These are phyloP conservation scores for Strigamia crassipes DNA, from an alignment of 2,888 invertebrate species.

Conservation along the genomic window DNA sequence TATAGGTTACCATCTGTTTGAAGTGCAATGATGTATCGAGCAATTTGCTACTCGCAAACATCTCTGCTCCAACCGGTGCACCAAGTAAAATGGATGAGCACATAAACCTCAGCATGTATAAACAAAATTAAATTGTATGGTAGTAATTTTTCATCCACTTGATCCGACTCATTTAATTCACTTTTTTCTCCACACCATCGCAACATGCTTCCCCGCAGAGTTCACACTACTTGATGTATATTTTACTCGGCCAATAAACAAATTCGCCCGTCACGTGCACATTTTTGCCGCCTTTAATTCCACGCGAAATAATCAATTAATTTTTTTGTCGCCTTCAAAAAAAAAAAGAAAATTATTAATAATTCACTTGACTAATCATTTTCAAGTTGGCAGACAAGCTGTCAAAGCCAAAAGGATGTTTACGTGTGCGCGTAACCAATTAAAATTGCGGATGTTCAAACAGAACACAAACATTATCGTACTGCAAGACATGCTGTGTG, in stretches of 20 bases:
- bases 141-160: constrained; percentile 37
- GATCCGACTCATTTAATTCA: constrained; percentile 40
- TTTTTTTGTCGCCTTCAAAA: not conserved
- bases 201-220: not conserved
- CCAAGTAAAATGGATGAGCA: constrained; percentile 18
- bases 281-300: not conserved
- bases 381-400: not conserved
- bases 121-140: constrained; percentile 33
- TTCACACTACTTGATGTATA: not conserved
- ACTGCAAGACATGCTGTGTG: not conserved
- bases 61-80: not conserved
- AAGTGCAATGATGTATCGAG: constrained; percentile 40
- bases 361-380: not conserved
- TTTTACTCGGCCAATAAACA: not conserved
- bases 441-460: constrained; percentile 32
- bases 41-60: constrained; percentile 30
- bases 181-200: not conserved
- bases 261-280: not conserved
- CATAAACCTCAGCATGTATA: constrained; percentile 11
- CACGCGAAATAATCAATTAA: not conserved
- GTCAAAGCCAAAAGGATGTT: constrained; percentile 36
- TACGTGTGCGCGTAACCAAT: constrained; percentile 26
- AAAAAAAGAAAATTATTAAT: not conserved
- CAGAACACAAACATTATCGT: not conserved
- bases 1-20: constrained; percentile 36